A percentile compares a stretch with the other conserved stretches of the same genome.
Evolutionary conservation across 2,113 vertebrate species (phyloP).

Genomic region (Atlantisia rogersi): DNA sequence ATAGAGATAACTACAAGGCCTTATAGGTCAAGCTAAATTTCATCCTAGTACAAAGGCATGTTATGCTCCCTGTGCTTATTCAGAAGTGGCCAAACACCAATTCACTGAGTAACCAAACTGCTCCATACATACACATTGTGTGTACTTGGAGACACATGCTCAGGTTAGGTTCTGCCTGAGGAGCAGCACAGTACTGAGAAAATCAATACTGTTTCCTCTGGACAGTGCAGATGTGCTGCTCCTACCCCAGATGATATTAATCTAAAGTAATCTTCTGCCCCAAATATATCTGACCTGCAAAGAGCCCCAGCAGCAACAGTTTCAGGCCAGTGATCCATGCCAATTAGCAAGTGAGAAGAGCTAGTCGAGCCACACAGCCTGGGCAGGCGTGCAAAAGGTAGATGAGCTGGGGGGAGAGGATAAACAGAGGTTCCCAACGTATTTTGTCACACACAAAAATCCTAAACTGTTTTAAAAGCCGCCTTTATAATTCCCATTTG

Average conservation of each 20-base stretch:
- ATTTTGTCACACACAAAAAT: background rate
- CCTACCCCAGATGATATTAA: fast-evolving
- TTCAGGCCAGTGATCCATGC: background rate
- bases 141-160: background rate
- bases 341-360: background rate
- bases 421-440: background rate
- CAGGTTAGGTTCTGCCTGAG: background rate
- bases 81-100: background rate
- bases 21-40: background rate
- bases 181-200: background rate
- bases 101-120: background rate
- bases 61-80: background rate
- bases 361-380: background rate
- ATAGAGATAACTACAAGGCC: background rate
- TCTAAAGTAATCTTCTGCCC: background rate
- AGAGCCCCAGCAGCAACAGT: background rate
- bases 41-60: background rate
- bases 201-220: background rate
- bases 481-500: background rate
- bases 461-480: background rate
- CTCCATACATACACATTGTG: background rate
- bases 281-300: background rate
- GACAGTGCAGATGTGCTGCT: background rate
- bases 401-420: background rate
- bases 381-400: background rate